Evolutionary conservation across 2,888 invertebrate species (phyloP).

Genomic region (Tachina grossa): DNA sequence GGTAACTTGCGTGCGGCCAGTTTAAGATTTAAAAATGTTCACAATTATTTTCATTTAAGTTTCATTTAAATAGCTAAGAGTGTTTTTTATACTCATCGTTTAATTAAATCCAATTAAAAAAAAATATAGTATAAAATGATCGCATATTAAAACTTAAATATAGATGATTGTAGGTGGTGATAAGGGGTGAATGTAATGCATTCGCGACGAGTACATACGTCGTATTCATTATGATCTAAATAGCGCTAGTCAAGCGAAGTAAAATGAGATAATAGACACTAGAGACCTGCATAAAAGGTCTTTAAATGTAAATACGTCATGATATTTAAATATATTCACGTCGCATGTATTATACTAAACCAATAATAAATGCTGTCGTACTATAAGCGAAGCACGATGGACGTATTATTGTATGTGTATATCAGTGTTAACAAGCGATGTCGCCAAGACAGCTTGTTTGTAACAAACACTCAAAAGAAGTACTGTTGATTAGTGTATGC

Average conservation of each 20-base stretch:
- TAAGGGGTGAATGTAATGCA: slow-evolving; percentile 11
- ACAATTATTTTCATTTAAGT: slow-evolving; percentile 8
- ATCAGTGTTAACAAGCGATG: too few relatives aligned
- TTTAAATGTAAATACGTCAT: too few relatives aligned
- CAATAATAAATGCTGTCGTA: too few relatives aligned
- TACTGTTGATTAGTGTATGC: too few relatives aligned
- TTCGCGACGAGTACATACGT: not conserved
- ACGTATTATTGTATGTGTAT: too few relatives aligned
- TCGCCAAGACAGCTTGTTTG: too few relatives aligned
- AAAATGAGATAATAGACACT: slow-evolving; percentile 36
- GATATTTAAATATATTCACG: too few relatives aligned
- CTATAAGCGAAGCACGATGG: too few relatives aligned
- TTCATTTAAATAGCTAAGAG: slow-evolving; percentile 1
- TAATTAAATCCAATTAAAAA: slow-evolving; percentile 38
- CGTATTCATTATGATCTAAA: slow-evolving; percentile 23
- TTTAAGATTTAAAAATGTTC: not conserved
- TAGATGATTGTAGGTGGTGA: slow-evolving; percentile 26
- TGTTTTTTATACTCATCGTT: slow-evolving; percentile 34
- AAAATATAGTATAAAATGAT: slow-evolving; percentile 24
- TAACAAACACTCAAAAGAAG: too few relatives aligned
- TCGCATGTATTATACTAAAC: too few relatives aligned
- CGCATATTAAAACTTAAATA: slow-evolving; percentile 3
- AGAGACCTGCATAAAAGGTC: too few relatives aligned
- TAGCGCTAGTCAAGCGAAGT: slow-evolving; percentile 36
- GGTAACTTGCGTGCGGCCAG: not conserved